Base-by-base conservation (phyloP, 1,140 invertebrate genomes). In the Nautilus pompilius region DNA sequence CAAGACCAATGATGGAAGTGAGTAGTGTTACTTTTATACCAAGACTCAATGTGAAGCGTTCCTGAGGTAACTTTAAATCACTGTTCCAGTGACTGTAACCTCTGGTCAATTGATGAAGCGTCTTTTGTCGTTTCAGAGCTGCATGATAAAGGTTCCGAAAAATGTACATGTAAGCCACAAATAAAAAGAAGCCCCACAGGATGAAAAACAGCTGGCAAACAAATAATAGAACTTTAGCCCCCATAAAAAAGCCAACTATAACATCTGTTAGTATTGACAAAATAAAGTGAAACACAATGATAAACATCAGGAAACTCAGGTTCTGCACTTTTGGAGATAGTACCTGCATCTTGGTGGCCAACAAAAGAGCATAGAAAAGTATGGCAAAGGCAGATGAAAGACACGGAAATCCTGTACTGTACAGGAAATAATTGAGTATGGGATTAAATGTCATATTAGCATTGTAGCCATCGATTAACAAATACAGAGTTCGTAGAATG, bases 381-480 rank as follows among this genome's bases (percentile, higher is more conserved):
- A 93, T 88, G 13, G 91, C 89, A 77, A 95, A 94, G 0, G 91
- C 89, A 1, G 93, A 89, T 15, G 91, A 91, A 10, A 96, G 77
- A 56, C 93, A 88, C 57, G 93, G 93, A 61, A 75, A 75, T 24
- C 60, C 62, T 15, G 68, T 67, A 34, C 66, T 70, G 60, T 93
- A 87, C 2, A 95, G 77, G n/a, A 95, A 87, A 63, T 90, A 88
- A 30, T 91, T 90, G 13, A 93, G 78, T 36, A 90, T 88, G n/a
- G 88, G 86, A 33, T 90, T 90, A 69, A 93, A 87, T 0, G 89
- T 90, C 45, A 87, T 85, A 61, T 89, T 88, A 6, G 91, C 87
- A 73, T 95, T 95, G 74, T 96, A 95, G 0, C 92, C 90, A 83
- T 95, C 93, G 71, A 93, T 91, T 68, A 93, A 90, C 55, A 96